A percentile compares a stretch with the other conserved stretches of the same genome.
phyloP scores from a whole-genome alignment of 2,888 invertebrate genomes.

The Noctua pronuba region DNA sequence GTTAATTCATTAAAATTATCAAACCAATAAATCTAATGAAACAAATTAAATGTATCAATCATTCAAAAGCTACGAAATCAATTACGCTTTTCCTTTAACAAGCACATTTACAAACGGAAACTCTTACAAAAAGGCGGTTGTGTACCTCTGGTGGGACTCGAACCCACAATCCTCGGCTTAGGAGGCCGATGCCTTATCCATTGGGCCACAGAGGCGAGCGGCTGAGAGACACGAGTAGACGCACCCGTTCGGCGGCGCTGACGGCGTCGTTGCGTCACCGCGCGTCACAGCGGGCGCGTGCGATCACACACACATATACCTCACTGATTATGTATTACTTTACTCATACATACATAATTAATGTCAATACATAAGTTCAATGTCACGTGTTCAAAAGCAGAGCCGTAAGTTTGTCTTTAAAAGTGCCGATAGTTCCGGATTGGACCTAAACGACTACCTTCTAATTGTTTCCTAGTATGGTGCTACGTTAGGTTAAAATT shows the following conservation, averaged over 20 bases:
- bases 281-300: conserved; percentile 70
- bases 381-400: conserved; percentile 50
- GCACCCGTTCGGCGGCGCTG: conserved; percentile 74
- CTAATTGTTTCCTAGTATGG: conserved; percentile 22
- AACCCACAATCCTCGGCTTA: conserved; percentile 96
- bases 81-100: conserved; percentile 11
- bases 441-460: neutral
- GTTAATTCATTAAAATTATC: conserved; percentile 6
- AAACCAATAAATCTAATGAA: conserved; percentile 3
- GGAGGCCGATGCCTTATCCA: conserved; percentile 96
- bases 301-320: conserved; percentile 71
- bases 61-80: conserved; percentile 34
- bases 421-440: conserved; percentile 22
- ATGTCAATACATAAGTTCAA: conserved; percentile 56
- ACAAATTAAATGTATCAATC: neutral
- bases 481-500: conserved; percentile 23
- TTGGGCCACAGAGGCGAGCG: conserved; percentile 96
- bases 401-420: conserved; percentile 26
- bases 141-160: conserved; percentile 96
- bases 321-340: conserved; percentile 63
- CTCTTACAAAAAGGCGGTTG: conserved; percentile 74
- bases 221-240: conserved; percentile 95
- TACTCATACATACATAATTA: conserved; percentile 59
- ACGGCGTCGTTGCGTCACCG: conserved; percentile 79
- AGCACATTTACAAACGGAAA: conserved; percentile 6